Base-by-base conservation (phyloP, 2,113 vertebrate species). In the Vicugna pacos region DNA sequence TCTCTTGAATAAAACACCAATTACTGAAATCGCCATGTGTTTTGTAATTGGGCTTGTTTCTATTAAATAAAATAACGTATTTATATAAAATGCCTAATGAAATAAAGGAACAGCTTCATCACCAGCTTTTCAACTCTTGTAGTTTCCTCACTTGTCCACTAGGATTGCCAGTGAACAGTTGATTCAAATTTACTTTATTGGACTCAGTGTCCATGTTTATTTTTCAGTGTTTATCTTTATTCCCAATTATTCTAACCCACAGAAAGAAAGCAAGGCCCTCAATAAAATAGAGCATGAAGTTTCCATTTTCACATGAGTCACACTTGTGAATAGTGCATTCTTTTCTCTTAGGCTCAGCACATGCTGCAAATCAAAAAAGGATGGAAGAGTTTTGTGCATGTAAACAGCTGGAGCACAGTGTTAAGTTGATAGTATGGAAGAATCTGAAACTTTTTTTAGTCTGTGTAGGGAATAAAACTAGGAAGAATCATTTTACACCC, bases 181-280 rank as follows among this genome's bases (percentile, higher is more conserved):
- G 65, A 85, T 73, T 89, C 76, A 35, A 38, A 92, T 96, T 81
- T 77, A 35, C 76, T 95, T 84, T 76, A 92, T 84, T 90, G 83
- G 70, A 88, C 54, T 82, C 85, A 82, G 64, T 38, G 42, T 60
- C 95, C 64, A 60, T 88, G 87, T 95, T 97, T 97, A 88, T 94
- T 97, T 97, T 89, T 88, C 79, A 90, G 38, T 98, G 93, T 93
- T 97, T 95, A 81, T 97, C 95, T 96, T 97, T 89, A 94, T 80
- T 96, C 64, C 15, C 86, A 95, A 92, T 96, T 93, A 88, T 96
- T 94, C 75, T 81, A 95, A 92, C 92, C 95, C 93, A 91, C 92
- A 95, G 93, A 97, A 92, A 93, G 89, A 77, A 96, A 97, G 80
- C 91, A 94, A 91, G 54, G 15, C 54, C 54, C 89, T 98, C 95